Evolutionary conservation across 2,888 invertebrate species (phyloP), one percentile per base, ranked within the genome.

Genomic region (Pyrgus malvae): DNA sequence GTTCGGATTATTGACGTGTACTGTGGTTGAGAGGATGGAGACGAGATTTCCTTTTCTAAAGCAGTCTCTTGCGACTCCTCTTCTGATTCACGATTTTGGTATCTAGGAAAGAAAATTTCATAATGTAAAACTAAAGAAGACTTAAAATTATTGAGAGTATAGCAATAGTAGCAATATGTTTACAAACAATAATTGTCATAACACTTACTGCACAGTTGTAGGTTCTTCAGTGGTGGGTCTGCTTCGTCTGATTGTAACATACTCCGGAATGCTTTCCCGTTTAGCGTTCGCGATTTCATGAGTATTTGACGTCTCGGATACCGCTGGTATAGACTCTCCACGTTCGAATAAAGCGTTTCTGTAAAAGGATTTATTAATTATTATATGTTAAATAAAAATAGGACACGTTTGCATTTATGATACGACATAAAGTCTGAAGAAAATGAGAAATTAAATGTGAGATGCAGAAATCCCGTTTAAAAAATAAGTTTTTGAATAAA

Each of bases 191-290:
- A 5, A 23, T 44, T 19, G 27, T 21, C 23, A 14, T 3, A 25
- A 29, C 44, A 74, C 88, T 84, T 80, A 92, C 92, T 83, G 88
- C 16, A 76, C 72, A 49, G 92, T 91, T 7, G 91, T 86, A 8
- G 85, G 68, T 65, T 89, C 90, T 61, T 84, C 83, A 4, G 90
- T 83, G 3, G 88, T 85, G 1, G 91, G 91, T 61, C 92, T 85
- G 55, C 90, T 91, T 65, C 94, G 84, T 66, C 92, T 90, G 33
- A 95, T 93, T 1, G 94, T 94, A 1, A 93, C 93, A 67, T 95
- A 95, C 69, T 93, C 92, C 1, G 93, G 93, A 29, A 76, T 66
- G 55, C 78, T 82, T 42, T 88, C 88, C 31, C 81, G 74, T 14
- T 85, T 70, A 0, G 80, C 68, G 35, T 67, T 80, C 4, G 70